These are phyloP conservation scores for Phortica magna DNA, from an alignment of 2,888 invertebrate genomes.

Conservation along the genomic window DNA sequence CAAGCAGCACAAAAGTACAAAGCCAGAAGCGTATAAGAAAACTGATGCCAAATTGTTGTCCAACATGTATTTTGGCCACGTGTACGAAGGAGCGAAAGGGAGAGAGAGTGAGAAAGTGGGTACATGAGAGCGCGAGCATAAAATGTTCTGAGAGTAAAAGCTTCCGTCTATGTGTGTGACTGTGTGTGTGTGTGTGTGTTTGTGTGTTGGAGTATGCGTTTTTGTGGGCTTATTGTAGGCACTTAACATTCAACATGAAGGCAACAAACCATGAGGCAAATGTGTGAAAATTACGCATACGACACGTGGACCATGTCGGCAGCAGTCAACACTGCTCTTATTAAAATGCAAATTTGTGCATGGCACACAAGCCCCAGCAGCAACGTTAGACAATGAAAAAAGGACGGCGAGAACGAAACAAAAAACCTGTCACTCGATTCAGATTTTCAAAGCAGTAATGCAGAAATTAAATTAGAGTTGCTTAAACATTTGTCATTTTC, in stretches of 20 bases:
- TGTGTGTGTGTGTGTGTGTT: too few relatives aligned
- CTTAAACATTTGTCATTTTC: too few relatives aligned
- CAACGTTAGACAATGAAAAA: not conserved
- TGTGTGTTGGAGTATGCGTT: not conserved
- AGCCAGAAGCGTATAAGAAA: conserved; percentile 58
- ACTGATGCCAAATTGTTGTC: conserved; percentile 44
- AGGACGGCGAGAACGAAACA: not conserved
- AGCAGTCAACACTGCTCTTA: not conserved
- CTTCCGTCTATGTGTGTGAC: not conserved
- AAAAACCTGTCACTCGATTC: conserved; percentile 43
- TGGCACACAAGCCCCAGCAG: not conserved
- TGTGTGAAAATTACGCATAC: conserved; percentile 6
- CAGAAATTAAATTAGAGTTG: too few relatives aligned
- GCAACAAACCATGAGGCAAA: not conserved
- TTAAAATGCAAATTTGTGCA: not conserved
- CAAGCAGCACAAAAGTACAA: conserved; percentile 48
- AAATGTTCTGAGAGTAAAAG: conserved; percentile 22
- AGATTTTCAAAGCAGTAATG: too few relatives aligned
- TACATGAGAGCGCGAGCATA: not conserved
- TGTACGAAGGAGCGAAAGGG: conserved; percentile 6
- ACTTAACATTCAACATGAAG: not conserved
- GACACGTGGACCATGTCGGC: not conserved
- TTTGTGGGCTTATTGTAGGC: not conserved
- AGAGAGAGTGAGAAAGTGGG: conserved; percentile 2
- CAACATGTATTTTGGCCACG: not conserved